Evolutionary conservation across 2,113 vertebrate genomes (phyloP), one percentile per base, ranked within the genome.

Genomic region (Microcebus ravelobensis): DNA sequence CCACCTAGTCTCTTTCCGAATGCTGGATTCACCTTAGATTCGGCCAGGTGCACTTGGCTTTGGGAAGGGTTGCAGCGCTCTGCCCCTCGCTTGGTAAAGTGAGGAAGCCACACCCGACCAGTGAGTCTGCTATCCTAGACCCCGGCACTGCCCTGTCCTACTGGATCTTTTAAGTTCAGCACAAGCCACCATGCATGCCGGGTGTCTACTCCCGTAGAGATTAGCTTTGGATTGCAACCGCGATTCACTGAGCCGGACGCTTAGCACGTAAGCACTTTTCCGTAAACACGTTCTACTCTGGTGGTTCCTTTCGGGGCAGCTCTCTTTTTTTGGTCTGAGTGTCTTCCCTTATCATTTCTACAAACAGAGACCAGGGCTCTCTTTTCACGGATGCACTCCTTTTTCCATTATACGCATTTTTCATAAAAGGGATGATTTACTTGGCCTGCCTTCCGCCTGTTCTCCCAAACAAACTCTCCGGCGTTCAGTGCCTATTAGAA

Each of bases 151-250:
- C 11, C 8, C 15, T 13, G 6, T 9, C n/a, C n/a, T 9, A 25
- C 2, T 3, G 4, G 39, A 34, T 1, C 14, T 8, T 5, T 65
- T 23, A 20, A 36, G 21, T n/a, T 45, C 29, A 31, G 15, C 52
- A 39, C 1, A 61, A 6, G 39, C 25, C 3, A 1, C 52, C 23
- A 0, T 0, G 3, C 25, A 5, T 11, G 45, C 76, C 6, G 0
- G 20, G 36, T 0, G 0, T 14, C 17, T 79, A 8, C 21, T 36
- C 36, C 23, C 23, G 8, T 0, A 36, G 48, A 67, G 57, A 67
- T 45, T 11, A 67, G 11, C 68, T 29, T 36, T 25, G 79, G 48
- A 6, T 67, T n/a, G 76, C 36, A 67, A 50, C 34, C 48, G 2
- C 8, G 1, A 29, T 13, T 48, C 86, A 17, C 57, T 29, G 36